Percentiles rank a stretch among this genome's conserved stretches.
phyloP scores from a whole-genome alignment of 2,888 invertebrate species.

The Habroteleia sp. region DNA sequence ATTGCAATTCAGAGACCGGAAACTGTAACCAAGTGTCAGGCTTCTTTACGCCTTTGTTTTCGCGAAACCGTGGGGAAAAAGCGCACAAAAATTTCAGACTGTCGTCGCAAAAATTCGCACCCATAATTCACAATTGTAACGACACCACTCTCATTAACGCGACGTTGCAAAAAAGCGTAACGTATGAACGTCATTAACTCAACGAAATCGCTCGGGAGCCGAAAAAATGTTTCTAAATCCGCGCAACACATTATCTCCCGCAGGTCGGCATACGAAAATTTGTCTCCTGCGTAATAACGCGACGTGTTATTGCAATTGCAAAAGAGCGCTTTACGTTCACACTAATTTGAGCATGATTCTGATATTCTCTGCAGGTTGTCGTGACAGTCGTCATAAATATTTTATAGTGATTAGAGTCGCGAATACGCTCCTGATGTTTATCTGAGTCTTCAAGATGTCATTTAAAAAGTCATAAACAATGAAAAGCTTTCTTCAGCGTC shows the following conservation, averaged over 20 bases:
- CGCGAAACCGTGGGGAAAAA: neutral
- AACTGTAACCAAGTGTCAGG: conserved; percentile 2
- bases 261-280: neutral
- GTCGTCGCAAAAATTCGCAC: conserved; percentile 8
- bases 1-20: neutral
- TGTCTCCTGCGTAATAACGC: conserved; percentile 5
- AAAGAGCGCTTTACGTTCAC: conserved; percentile 12
- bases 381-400: conserved; percentile 34
- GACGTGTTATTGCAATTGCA: neutral
- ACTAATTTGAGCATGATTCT: conserved; percentile 28
- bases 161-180: conserved; percentile 19
- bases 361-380: neutral
- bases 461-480: conserved; percentile 39
- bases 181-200: conserved; percentile 19
- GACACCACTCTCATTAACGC: conserved; percentile 31
- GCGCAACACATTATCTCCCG: neutral
- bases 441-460: conserved; percentile 11
- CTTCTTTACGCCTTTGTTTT: conserved; percentile 10
- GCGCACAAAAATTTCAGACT: neutral
- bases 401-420: conserved; percentile 38
- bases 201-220: conserved; percentile 1
- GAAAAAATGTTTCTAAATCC: conserved; percentile 21
- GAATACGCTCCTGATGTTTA: conserved; percentile 8
- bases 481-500: conserved; percentile 21
- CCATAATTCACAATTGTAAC: conserved; percentile 35